A percentile compares a stretch with the other conserved stretches of the same genome.
phyloP scores from a whole-genome alignment of 2,888 invertebrate genomes.

The Cheilosia impressa region DNA sequence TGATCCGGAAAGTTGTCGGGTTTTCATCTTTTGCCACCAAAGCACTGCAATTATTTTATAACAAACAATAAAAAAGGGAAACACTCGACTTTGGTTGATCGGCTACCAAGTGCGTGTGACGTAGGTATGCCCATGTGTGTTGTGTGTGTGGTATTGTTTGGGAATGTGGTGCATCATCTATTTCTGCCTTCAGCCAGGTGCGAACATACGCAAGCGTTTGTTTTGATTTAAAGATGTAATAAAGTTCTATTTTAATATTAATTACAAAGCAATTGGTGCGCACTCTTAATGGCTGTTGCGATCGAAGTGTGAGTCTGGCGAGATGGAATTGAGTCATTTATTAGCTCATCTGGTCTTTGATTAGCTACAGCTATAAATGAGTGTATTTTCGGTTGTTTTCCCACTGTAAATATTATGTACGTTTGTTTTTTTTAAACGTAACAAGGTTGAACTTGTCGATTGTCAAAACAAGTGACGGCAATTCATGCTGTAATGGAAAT shows the following conservation, averaged over 20 bases:
- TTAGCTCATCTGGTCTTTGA: slow-evolving; percentile 45
- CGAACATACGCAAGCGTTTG: slow-evolving; percentile 45
- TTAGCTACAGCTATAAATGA: slow-evolving; percentile 63
- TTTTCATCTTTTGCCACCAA: slow-evolving; percentile 40
- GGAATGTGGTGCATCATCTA: slow-evolving; percentile 27
- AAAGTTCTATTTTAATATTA: slow-evolving; percentile 57
- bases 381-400: slow-evolving; percentile 52
- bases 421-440: neutral
- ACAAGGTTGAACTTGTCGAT: neutral
- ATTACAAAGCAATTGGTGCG: slow-evolving; percentile 59
- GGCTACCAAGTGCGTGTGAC: neutral
- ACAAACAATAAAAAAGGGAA: neutral
- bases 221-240: slow-evolving; percentile 62
- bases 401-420: slow-evolving; percentile 48
- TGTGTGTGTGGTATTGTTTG: neutral
- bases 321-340: slow-evolving; percentile 30
- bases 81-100: neutral
- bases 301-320: slow-evolving; percentile 31
- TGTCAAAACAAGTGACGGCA: too few species aligned
- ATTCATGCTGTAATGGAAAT: too few species aligned
- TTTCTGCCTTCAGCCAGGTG: slow-evolving; percentile 50
- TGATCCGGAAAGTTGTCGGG: slow-evolving; percentile 14
- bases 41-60: slow-evolving; percentile 12
- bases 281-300: slow-evolving; percentile 32
- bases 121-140: neutral